Evolutionary conservation across 64 coral and sea anemone species (phyloP).

Genomic region (Porites australiensis): DNA sequence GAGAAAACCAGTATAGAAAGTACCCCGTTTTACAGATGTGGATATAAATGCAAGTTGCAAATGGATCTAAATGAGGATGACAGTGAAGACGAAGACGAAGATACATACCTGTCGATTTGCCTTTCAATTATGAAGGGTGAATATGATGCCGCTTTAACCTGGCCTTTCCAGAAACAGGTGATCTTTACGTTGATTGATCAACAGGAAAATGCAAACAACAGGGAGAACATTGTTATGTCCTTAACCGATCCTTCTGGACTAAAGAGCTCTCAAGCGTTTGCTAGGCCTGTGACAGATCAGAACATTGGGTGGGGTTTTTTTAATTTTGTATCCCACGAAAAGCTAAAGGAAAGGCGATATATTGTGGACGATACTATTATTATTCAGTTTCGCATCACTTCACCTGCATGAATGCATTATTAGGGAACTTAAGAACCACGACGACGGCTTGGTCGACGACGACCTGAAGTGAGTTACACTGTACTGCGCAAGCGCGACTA

Average conservation of each 20-base stretch:
- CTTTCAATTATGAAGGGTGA: slow-evolving; percentile 6
- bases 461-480: no score
- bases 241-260: no score
- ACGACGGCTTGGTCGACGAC: no score
- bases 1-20: not conserved
- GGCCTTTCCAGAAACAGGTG: not conserved
- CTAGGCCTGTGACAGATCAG: not conserved
- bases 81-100: slow-evolving; percentile 11
- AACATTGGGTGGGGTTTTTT: not conserved
- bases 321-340: not conserved
- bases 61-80: slow-evolving; percentile 59
- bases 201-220: not conserved
- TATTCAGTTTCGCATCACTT: not conserved
- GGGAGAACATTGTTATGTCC: not conserved
- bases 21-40: slow-evolving; percentile 69
- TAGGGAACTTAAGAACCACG: no score
- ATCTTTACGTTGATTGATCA: not conserved
- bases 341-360: not conserved
- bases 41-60: slow-evolving; percentile 68
- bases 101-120: slow-evolving; percentile 35
- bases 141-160: not conserved
- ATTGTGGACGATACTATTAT: slow-evolving; percentile 8
- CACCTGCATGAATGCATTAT: not conserved
- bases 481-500: no score
- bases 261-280: no score